These are phyloP conservation scores for Marasmarcha lunaedactyla DNA, from an alignment of 2,888 invertebrate species.

Conservation along the genomic window DNA sequence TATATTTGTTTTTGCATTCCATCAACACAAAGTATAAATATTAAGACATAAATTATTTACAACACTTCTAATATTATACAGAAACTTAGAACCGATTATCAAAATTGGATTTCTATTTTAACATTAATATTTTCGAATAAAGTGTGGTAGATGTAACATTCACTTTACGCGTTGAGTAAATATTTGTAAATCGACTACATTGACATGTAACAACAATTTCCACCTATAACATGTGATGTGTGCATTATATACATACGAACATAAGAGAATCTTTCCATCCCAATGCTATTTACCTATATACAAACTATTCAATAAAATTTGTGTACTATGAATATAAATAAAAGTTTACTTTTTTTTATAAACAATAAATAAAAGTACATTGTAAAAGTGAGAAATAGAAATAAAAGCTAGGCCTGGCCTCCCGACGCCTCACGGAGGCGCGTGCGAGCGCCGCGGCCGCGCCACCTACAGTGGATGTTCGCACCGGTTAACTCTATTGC, in stretches of 20 bases:
- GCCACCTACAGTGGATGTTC: no score
- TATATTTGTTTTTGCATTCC: slow-evolving; percentile 2
- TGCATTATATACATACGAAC: slow-evolving; percentile 20
- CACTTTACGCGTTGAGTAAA: neutral
- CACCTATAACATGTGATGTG: slow-evolving; percentile 19
- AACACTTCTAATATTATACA: slow-evolving; percentile 10
- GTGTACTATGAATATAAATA: no score
- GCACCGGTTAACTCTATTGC: no score
- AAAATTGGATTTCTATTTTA: slow-evolving; percentile 7
- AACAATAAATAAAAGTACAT: neutral
- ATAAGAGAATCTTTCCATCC: slow-evolving; percentile 15
- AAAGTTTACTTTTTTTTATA: no score
- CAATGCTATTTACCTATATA: slow-evolving; percentile 17
- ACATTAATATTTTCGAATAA: slow-evolving; percentile 3
- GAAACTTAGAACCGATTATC: slow-evolving; percentile 13
- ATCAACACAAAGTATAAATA: slow-evolving; percentile 3
- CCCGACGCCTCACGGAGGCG: slow-evolving; percentile 12
- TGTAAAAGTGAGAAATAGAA: slow-evolving; percentile 2
- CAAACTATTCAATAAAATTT: slow-evolving; percentile 8
- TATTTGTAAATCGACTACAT: neutral
- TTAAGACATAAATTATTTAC: slow-evolving; percentile 13
- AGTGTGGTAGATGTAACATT: neutral
- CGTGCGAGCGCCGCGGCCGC: neutral
- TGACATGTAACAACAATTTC: slow-evolving; percentile 5
- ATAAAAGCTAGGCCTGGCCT: neutral